A percentile compares a stretch with the other conserved stretches of the same genome.
Conservation (phyloP, 1,140 invertebrate species). For the Fopius arisanus region DNA sequence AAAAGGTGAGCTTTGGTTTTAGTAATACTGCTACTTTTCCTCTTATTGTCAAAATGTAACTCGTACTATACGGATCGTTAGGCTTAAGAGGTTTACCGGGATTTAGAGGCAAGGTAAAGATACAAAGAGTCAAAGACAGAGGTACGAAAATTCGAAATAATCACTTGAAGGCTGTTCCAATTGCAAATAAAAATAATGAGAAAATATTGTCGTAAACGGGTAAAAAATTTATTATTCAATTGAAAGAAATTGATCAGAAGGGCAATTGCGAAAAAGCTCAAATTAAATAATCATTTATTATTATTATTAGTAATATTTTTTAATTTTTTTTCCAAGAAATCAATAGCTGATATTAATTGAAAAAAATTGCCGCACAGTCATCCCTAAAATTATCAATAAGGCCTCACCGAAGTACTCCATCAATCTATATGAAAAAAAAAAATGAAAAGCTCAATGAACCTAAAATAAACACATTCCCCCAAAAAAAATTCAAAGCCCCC, state of each 20-base stretch:
- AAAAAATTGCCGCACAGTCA: background rate
- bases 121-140: background rate
- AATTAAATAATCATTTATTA: no score
- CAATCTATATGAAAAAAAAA: background rate
- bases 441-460: background rate
- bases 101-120: background rate
- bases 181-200: no score
- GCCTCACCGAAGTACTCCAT: background rate
- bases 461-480: background rate
- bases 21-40: slow-evolving; percentile 30
- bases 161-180: no score
- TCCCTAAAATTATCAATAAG: background rate
- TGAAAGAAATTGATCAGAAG: slow-evolving; percentile 6
- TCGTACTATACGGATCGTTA: slow-evolving; percentile 29
- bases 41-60: slow-evolving; percentile 27
- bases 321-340: background rate
- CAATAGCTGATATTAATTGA: background rate
- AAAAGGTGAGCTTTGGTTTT: slow-evolving; percentile 41
- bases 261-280: no score
- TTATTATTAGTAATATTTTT: no score
- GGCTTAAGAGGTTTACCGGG: slow-evolving; percentile 33
- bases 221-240: no score
- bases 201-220: no score
- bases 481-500: background rate
- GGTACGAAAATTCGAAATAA: no score